Evolutionary conservation across 2,888 invertebrate species (phyloP), one percentile per base, ranked within the genome.

Genomic region (Hylaea fasciaria): DNA sequence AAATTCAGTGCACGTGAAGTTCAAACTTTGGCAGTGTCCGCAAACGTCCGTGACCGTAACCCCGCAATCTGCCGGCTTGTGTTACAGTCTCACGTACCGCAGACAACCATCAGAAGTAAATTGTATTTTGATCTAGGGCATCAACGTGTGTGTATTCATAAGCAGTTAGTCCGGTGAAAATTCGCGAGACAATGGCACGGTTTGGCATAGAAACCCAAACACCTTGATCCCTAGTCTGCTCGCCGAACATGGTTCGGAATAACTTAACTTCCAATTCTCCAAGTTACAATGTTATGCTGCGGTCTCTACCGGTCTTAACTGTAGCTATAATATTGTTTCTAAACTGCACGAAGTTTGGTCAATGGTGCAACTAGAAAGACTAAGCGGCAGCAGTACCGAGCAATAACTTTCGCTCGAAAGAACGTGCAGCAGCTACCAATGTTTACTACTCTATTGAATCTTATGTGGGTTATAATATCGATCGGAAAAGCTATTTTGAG

Each of bases 91-190:
- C 87, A 88, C 87, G 88, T 89, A 80, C 82, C 35, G 32, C 13
- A 85, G 84, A 89, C 87, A 87, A 85, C 74, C 81, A 85, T 85
- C 86, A 82, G 73, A 82, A 84, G 81, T 82, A 86, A 87, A 86
- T 85, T 81, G 82, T 85, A 81, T 81, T 86, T 86, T 86, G 84
- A 88, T 88, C 85, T 84, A 80, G 84, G 81, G 78, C 85, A 79
- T 72, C 78, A 77, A 85, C 87, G 85, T 86, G 86, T 78, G 74
- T 78, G 81, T 70, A 85, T 84, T 87, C 76, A 71, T 77, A 83
- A 83, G 81, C 78, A 72, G 77, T 74, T 73, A 75, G 69, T 69
- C 72, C 70, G 71, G 76, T 71, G 69, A 77, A 80, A 78, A 79
- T 81, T 78, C 72, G 79, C 81, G 62, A 79, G 76, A 86, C 85